These are phyloP conservation scores for Xestia rhomboidea DNA, from an alignment of 2,888 invertebrate genomes.

Conservation along the genomic window DNA sequence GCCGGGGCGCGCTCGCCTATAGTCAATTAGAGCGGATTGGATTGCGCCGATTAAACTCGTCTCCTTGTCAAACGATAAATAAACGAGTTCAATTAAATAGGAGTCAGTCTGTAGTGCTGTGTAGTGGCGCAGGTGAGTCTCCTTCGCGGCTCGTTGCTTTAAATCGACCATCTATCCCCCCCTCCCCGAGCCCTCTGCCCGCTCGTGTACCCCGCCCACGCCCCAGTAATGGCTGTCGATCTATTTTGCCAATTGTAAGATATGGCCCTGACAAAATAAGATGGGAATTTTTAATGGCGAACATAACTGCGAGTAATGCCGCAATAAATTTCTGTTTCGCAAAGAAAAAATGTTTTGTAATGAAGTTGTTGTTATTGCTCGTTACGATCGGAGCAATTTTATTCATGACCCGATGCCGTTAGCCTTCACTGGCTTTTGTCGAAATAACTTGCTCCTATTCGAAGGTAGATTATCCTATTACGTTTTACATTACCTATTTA, in stretches of 20 bases:
- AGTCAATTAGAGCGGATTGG: constrained; percentile 76
- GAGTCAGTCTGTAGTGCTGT: constrained; percentile 59
- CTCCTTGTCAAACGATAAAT: constrained; percentile 65
- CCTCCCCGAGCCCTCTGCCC: constrained; percentile 16
- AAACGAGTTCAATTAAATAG: constrained; percentile 73
- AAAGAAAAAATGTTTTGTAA: constrained; percentile 69
- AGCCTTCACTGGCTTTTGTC: constrained; percentile 37
- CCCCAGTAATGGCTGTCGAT: constrained; percentile 75
- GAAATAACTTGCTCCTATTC: constrained; percentile 47
- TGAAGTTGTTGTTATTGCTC: constrained; percentile 70
- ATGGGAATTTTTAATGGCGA: constrained; percentile 79
- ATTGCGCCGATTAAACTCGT: constrained; percentile 70
- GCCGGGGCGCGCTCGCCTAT: constrained; percentile 60
- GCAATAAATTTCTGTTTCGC: constrained; percentile 72
- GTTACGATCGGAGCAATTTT: constrained; percentile 57
- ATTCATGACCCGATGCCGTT: constrained; percentile 53
- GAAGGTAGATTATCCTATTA: constrained; percentile 60
- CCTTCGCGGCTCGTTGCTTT: constrained; percentile 69
- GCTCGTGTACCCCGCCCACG: constrained; percentile 33
- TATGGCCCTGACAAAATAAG: constrained; percentile 80
- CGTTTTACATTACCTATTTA: constrained; percentile 61
- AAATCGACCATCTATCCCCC: constrained; percentile 62
- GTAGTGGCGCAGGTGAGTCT: constrained; percentile 72
- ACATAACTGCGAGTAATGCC: constrained; percentile 76
- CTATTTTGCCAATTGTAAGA: constrained; percentile 80